Evolutionary conservation across 1,140 invertebrate species (phyloP).

Genomic region (Portunus trituberculatus): DNA sequence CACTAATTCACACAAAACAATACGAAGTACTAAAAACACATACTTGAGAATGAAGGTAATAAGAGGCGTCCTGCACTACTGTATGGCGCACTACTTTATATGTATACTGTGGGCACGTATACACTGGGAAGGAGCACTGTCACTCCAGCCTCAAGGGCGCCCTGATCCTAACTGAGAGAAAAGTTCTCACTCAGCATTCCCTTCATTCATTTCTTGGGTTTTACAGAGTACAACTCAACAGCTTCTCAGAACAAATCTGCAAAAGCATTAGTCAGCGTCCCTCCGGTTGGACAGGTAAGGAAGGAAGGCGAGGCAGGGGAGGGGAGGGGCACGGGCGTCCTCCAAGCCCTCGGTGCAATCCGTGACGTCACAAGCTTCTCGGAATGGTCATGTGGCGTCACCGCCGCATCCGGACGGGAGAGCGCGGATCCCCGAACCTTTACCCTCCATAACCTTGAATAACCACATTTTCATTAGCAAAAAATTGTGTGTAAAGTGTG

Average conservation of each 20-base stretch:
- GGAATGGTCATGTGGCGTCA: constrained; percentile 38
- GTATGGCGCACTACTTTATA: neutral
- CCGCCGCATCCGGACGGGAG: constrained; percentile 37
- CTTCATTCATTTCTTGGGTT: neutral
- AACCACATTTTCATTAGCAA: neutral
- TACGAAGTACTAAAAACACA: neutral
- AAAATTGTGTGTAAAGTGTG: neutral
- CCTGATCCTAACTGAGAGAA: neutral
- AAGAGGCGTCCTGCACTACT: neutral
- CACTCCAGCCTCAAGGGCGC: neutral
- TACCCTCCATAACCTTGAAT: neutral
- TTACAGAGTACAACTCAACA: neutral
- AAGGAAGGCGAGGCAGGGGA: neutral
- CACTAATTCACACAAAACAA: too few relatives aligned
- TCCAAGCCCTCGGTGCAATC: neutral
- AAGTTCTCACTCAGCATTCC: neutral
- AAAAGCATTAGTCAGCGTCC: constrained; percentile 31
- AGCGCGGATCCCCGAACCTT: neutral
- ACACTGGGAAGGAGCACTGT: neutral
- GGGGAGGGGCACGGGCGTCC: neutral
- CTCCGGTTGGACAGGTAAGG: neutral
- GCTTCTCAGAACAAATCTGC: constrained; percentile 3
- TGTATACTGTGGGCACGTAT: neutral
- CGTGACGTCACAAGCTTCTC: constrained; percentile 48
- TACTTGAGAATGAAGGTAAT: neutral